phyloP scores from a whole-genome alignment of 1,140 invertebrate species.

The Trachymyrmex septentrionalis region DNA sequence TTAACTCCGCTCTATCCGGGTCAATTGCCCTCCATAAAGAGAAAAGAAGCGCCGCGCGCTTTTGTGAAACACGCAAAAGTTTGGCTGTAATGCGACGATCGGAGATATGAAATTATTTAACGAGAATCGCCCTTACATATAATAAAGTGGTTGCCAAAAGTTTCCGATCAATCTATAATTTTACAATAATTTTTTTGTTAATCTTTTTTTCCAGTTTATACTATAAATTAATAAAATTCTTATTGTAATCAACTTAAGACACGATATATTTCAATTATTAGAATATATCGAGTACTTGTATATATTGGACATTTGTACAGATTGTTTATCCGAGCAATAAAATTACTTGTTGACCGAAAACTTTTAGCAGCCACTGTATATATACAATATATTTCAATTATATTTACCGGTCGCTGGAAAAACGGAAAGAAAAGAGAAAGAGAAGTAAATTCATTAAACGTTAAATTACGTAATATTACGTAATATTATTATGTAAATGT shows the following conservation, averaged over 20 bases:
- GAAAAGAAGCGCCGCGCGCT: slow-evolving; percentile 47
- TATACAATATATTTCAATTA: neutral
- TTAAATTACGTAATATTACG: neutral
- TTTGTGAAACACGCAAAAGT: neutral
- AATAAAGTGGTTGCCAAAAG: no score
- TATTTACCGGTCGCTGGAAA: neutral
- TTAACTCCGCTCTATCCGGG: slow-evolving; percentile 69
- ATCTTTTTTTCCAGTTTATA: no score
- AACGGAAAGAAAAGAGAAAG: neutral
- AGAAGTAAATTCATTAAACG: neutral
- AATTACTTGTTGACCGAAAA: no score
- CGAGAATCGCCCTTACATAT: neutral
- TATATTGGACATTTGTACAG: no score
- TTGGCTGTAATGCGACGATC: slow-evolving; percentile 18
- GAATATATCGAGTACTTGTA: no score
- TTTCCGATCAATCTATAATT: no score
- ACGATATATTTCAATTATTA: no score
- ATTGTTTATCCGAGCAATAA: no score
- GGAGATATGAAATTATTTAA: slow-evolving; percentile 65
- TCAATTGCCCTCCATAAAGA: slow-evolving; percentile 65
- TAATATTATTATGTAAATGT: neutral
- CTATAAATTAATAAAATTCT: no score
- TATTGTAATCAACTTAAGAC: no score
- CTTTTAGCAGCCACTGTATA: no score
- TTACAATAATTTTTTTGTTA: no score